These are phyloP conservation scores for Orbicella faveolata DNA, from an alignment of 64 coral and sea anemone genomes.

Conservation along the genomic window DNA sequence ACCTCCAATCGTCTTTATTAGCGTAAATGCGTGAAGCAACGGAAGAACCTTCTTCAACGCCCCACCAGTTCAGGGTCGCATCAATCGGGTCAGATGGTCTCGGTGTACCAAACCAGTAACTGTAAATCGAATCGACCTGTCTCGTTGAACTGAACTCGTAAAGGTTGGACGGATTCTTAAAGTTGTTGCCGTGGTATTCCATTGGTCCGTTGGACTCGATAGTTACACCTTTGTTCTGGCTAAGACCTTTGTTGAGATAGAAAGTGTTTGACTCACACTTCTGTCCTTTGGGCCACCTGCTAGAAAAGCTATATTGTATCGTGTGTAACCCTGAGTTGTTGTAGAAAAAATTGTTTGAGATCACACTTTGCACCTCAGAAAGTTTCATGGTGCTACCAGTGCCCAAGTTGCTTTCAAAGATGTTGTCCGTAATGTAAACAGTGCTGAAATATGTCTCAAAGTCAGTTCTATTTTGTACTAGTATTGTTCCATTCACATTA, in stretches of 20 bases:
- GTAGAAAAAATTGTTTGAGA: slow-evolving; percentile 59
- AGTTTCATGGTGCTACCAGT: slow-evolving; percentile 21
- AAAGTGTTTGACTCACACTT: slow-evolving; percentile 51
- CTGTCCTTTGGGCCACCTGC: slow-evolving; percentile 10
- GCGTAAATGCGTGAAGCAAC: slow-evolving; percentile 22
- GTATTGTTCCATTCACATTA: slow-evolving; percentile 50
- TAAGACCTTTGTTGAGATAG: slow-evolving; percentile 40
- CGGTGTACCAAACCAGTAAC: too few relatives aligned
- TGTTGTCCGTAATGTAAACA: slow-evolving; percentile 35
- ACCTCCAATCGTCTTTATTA: neutral
- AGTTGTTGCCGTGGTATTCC: slow-evolving; percentile 44
- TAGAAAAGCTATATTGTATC: slow-evolving; percentile 44
- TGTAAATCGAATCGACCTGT: neutral
- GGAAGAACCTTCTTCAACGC: neutral
- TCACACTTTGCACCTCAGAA: slow-evolving; percentile 5
- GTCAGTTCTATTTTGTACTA: neutral
- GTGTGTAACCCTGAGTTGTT: slow-evolving; percentile 50
- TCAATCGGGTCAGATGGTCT: neutral
- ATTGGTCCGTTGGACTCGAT: slow-evolving; percentile 64
- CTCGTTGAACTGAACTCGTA: slow-evolving; percentile 53
- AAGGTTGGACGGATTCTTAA: slow-evolving; percentile 70
- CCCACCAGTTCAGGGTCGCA: slow-evolving; percentile 57
- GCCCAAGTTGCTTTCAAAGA: slow-evolving; percentile 38
- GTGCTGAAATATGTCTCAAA: neutral
- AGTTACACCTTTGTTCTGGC: slow-evolving; percentile 26